Percentiles rank a stretch among this genome's conserved stretches.
Conservation (phyloP, 2,888 invertebrate genomes). For the Automeris io region DNA sequence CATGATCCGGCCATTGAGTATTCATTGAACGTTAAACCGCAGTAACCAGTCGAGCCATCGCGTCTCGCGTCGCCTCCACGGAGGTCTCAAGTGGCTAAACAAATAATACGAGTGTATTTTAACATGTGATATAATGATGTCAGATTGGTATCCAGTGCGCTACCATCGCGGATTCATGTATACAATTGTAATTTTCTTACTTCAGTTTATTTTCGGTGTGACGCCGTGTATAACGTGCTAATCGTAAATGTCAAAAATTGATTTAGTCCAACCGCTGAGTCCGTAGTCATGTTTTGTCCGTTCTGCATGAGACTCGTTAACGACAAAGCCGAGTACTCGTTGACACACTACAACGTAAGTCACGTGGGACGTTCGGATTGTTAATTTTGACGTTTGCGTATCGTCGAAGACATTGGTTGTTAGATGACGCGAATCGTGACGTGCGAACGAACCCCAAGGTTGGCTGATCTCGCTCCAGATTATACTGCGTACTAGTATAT, state of each 20-base stretch:
- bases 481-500: conserved; percentile 19
- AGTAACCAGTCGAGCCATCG: conserved; percentile 51
- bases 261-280: conserved; percentile 34
- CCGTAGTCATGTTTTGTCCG: conserved; percentile 53
- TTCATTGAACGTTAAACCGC: conserved; percentile 58
- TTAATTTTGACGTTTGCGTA: conserved; percentile 65
- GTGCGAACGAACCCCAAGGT: conserved; percentile 25
- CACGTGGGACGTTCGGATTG: conserved; percentile 35
- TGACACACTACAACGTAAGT: conserved; percentile 64
- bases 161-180: conserved; percentile 64
- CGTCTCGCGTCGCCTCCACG: conserved; percentile 31
- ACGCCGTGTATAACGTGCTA: conserved; percentile 66
- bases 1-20: conserved; percentile 57
- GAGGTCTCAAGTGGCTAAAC: conserved; percentile 52
- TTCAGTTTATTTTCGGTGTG: conserved; percentile 70
- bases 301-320: conserved; percentile 53
- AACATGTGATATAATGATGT: conserved; percentile 73
- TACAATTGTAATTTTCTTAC: conserved; percentile 69
- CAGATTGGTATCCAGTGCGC: conserved; percentile 62
- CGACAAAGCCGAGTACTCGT: conserved; percentile 61
- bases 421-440: conserved; percentile 45
- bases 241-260: conserved; percentile 70
- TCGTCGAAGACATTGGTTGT: conserved; percentile 38
- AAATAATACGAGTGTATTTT: conserved; percentile 69
- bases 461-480: conserved; percentile 12